Base-by-base conservation (phyloP, 2,888 invertebrate species). In the Dryocosmus kuriphilus region DNA sequence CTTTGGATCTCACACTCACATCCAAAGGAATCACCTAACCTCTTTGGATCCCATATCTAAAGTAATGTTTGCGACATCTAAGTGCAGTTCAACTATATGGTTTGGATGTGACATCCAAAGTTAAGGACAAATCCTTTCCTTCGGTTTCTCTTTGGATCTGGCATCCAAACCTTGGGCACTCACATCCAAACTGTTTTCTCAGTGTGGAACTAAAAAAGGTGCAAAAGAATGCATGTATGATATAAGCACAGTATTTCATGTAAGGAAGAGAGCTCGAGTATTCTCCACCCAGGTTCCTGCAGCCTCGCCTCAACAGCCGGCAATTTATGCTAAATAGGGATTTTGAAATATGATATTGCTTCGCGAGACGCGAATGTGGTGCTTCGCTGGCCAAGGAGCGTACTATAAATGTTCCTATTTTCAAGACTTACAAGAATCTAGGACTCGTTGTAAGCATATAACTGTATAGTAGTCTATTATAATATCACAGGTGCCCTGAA, bases 251-350 rank as follows among this genome's bases (percentile, higher is more conserved):
- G 83, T 85, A 84, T 85, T 83, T 83, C 82, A 81, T 78, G 75
- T 38, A n/a, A 51, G n/a, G 63, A 63, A 63, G 30, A 75, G 71
- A 83, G 80, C 84, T 84, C 63, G 71, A 78, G 62, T 63, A 16
- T 38, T 77, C 73, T 79, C 82, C 77, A 82, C 78, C 80, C 79
- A 81, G 81, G 81, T 81, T 76, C 73, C 77, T 81, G 80, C 81
- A 83, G 81, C 84, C 80, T 84, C 76, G 83, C 75, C 81, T 75
- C 76, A 79, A 75, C 83, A 81, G 81, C 80, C 83, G 83, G 82
- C 87, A 86, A 88, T 89, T 89, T 89, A 89, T 89, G 88, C 86
- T 88, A 88, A 88, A 88, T 84, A 87, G 85, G 85, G 85, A 88
- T 89, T 89, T 88, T 85, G 87, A 88, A 88, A 87, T 88, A 87